Evolutionary conservation across 2,888 invertebrate species (phyloP).

Genomic region (Acronicta psi): DNA sequence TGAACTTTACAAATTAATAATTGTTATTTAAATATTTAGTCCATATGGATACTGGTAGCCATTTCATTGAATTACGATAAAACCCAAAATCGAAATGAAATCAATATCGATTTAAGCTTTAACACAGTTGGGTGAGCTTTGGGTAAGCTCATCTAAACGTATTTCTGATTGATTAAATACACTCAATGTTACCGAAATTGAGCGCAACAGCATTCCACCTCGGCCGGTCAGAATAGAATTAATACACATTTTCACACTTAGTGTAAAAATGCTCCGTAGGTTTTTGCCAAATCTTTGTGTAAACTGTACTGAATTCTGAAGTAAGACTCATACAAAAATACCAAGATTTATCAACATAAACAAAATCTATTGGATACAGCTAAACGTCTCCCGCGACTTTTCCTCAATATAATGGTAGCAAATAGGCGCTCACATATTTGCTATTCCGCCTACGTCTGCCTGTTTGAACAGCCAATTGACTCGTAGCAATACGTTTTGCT

Average conservation of each 20-base stretch:
- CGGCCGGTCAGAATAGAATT: slow-evolving; percentile 12
- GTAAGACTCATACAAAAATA: slow-evolving; percentile 25
- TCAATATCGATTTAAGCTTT: too few species aligned
- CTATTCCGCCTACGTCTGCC: slow-evolving; percentile 71
- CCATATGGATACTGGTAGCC: too few species aligned
- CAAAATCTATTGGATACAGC: slow-evolving; percentile 32
- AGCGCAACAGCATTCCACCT: background rate
- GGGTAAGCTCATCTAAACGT: too few species aligned
- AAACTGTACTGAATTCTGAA: slow-evolving; percentile 26
- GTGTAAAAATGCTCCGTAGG: slow-evolving; percentile 19
- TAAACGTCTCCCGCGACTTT: slow-evolving; percentile 56
- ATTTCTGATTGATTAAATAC: too few species aligned
- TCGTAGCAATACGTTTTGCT: slow-evolving; percentile 71
- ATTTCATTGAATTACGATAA: too few species aligned
- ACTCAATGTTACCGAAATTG: too few species aligned
- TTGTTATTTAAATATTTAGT: background rate
- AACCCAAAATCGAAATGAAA: too few species aligned
- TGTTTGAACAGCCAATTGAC: slow-evolving; percentile 75
- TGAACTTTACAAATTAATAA: background rate
- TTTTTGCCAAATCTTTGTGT: slow-evolving; percentile 24
- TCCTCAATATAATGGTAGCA: slow-evolving; percentile 62
- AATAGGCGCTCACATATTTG: slow-evolving; percentile 66
- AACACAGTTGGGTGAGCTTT: too few species aligned
- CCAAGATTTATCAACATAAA: slow-evolving; percentile 30
- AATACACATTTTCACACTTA: slow-evolving; percentile 13